These are phyloP conservation scores for Battus philenor DNA, from an alignment of 1,140 invertebrate genomes.

Conservation along the genomic window DNA sequence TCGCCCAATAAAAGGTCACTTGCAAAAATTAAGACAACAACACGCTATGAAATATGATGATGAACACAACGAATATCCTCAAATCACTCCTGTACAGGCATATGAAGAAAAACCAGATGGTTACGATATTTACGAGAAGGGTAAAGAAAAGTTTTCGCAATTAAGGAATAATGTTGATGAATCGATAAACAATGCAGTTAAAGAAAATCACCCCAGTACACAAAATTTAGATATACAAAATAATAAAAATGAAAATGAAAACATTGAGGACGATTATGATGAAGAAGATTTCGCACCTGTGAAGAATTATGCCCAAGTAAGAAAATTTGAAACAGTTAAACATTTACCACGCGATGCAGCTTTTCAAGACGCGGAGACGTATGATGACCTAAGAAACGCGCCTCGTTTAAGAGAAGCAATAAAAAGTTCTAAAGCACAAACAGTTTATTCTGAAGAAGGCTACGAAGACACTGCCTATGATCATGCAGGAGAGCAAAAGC, in stretches of 20 bases:
- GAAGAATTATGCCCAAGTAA: constrained; percentile 81
- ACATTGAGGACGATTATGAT: constrained; percentile 55
- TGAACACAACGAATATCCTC: constrained; percentile 68
- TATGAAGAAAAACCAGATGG: constrained; percentile 49
- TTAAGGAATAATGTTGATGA: constrained; percentile 57
- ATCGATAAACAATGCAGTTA: constrained; percentile 51
- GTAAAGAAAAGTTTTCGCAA: constrained; percentile 51
- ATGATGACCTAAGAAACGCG: constrained; percentile 79
- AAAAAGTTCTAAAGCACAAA: constrained; percentile 83
- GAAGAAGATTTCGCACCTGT: constrained; percentile 80
- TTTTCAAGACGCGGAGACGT: constrained; percentile 74
- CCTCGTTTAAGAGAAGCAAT: constrained; percentile 80
- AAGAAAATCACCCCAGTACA: constrained; percentile 40
- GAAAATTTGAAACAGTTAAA: constrained; percentile 78
- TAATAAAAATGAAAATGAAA: constrained; percentile 20
- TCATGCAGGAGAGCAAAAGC: constrained; percentile 83
- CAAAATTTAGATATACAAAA: constrained; percentile 47
- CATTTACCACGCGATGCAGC: constrained; percentile 78
- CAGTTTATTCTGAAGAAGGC: constrained; percentile 86
- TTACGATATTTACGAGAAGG: constrained; percentile 68
- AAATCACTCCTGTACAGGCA: constrained; percentile 35
- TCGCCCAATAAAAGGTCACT: constrained; percentile 55
- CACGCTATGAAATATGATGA: constrained; percentile 66
- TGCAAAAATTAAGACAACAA: constrained; percentile 53
- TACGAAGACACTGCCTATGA: constrained; percentile 87